These are phyloP conservation scores for Amorpha juglandis DNA, from an alignment of 2,888 invertebrate species.

Conservation along the genomic window DNA sequence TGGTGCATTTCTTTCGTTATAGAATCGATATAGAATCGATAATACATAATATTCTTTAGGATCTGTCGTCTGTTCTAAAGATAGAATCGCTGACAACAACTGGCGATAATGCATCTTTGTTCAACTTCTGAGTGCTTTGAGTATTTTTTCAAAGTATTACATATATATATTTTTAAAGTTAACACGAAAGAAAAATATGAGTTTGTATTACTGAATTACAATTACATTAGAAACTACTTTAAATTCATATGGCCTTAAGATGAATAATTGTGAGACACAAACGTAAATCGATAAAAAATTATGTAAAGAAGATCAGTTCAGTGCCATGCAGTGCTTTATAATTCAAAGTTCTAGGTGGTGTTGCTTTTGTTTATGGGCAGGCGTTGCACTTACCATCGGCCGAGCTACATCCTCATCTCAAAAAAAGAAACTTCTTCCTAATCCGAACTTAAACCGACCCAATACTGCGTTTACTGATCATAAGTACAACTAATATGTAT, in stretches of 20 bases:
- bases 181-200: constrained; percentile 3
- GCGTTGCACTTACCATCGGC: no score
- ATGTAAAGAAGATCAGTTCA: no score
- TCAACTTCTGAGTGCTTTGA: constrained; percentile 10
- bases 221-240: constrained; percentile 27
- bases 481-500: no score
- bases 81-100: background rate
- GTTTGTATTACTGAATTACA: background rate
- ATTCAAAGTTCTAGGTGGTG: no score
- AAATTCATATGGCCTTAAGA: constrained; percentile 14
- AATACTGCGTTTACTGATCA: no score
- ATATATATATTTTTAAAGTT: constrained; percentile 16
- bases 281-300: no score
- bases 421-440: no score
- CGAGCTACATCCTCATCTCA: no score
- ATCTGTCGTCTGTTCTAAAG: background rate
- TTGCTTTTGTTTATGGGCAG: no score
- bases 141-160: constrained; percentile 14
- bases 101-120: constrained; percentile 4
- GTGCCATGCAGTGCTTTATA: no score
- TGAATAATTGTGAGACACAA: no score
- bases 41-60: background rate
- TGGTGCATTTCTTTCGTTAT: background rate
- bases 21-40: background rate
- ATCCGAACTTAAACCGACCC: no score